Base-by-base conservation (phyloP, 2,888 invertebrate genomes). In the Pristionchus fissidentatus region DNA sequence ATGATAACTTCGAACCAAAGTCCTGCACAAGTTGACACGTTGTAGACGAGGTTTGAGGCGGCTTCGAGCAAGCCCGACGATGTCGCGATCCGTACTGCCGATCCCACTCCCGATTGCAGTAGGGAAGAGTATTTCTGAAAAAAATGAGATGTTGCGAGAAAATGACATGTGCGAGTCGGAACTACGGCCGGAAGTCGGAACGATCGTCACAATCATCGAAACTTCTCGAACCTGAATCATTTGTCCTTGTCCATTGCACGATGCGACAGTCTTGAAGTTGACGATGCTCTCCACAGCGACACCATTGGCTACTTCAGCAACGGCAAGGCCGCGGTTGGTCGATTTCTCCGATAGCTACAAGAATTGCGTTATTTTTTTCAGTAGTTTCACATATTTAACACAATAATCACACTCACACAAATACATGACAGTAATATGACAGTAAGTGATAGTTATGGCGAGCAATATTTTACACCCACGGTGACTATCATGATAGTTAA, bases 201-300 rank as follows among this genome's bases (percentile, higher is more conserved):
- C n/a, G n/a, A n/a, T n/a, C n/a, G n/a, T n/a, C n/a, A n/a, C n/a
- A n/a, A n/a, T n/a, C n/a, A n/a, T n/a, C n/a, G n/a, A n/a, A n/a
- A n/a, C n/a, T n/a, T n/a, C n/a, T n/a, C n/a, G 46, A 49, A 79
- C 79, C 38, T 79, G 55, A 29, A 79, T 79, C 79, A 79, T 57
- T 49, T 38, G 41, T 10, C 57, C 57, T 57, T 79, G 79, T 79
- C 79, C 79, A 57, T 79, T 79, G 26, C 79, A 79, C 2, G 79
- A 55, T 41, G 38, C 55, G 0, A 79, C 55, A n/a, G 79, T 79
- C 55, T 79, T 79, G n/a, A 79, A 55, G 29, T 79, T 79, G 29
- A 57, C 35, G 29, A 79, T 79, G 29, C 79, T 57, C 29, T 79
- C 79, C 38, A 57, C 79, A 13, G 57, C n/a, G 38, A 79, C 35